These are phyloP conservation scores for Homarus gammarus DNA, from an alignment of 2,888 invertebrate genomes.

Conservation along the genomic window DNA sequence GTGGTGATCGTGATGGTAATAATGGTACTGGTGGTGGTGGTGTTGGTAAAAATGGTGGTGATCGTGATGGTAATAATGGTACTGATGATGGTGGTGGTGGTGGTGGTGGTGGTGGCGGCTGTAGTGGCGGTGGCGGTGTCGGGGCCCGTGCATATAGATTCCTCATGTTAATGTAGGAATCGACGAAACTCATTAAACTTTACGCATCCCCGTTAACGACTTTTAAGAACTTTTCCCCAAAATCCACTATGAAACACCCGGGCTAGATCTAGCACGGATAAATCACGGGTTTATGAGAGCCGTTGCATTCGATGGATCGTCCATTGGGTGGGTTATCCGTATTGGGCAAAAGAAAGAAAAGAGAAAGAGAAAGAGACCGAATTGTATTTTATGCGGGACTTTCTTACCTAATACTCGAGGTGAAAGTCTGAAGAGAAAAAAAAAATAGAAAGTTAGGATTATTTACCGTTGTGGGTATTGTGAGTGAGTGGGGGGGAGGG, in stretches of 20 bases:
- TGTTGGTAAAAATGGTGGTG: not conserved
- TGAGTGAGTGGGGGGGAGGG: too few species aligned
- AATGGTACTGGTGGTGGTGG: not conserved
- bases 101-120: not conserved
- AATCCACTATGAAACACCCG: constrained; percentile 60
- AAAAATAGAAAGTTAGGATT: constrained; percentile 11
- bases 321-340: constrained; percentile 37
- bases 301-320: constrained; percentile 56
- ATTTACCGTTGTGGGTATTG: constrained; percentile 16
- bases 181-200: constrained; percentile 61
- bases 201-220: constrained; percentile 59
- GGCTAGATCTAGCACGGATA: constrained; percentile 44
- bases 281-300: constrained; percentile 57
- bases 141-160: constrained; percentile 45
- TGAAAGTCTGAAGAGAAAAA: constrained; percentile 15
- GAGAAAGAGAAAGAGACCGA: not conserved
- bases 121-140: not conserved
- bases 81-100: not conserved
- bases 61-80: too few species aligned
- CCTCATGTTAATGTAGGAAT: constrained; percentile 53
- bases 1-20: not conserved
- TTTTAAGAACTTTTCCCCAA: constrained; percentile 54
- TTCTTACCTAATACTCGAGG: constrained; percentile 23
- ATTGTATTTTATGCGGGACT: constrained; percentile 6
- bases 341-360: constrained; percentile 7